Evolutionary conservation across 2,888 invertebrate genomes (phyloP).

Genomic region (Campaea margaritaria): DNA sequence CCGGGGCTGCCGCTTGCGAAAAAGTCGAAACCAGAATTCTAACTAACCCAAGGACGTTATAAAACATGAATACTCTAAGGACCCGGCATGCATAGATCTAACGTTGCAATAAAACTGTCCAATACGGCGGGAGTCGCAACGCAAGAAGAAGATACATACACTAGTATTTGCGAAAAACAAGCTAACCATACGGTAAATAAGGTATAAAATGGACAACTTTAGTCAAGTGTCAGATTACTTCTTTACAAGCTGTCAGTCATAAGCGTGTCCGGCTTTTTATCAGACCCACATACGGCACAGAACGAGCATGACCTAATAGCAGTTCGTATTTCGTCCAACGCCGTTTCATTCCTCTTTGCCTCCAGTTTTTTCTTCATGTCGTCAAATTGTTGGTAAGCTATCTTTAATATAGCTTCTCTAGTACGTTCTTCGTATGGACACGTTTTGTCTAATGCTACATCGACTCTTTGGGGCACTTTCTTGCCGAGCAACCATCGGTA

Average conservation of each 20-base stretch:
- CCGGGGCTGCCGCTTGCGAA: no score
- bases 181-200: no score
- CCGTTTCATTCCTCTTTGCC: neutral
- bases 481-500: slow-evolving; percentile 9
- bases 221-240: no score
- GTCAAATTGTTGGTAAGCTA: slow-evolving; percentile 1
- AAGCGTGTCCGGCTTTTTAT: neutral
- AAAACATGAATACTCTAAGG: no score
- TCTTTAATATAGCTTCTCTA: neutral
- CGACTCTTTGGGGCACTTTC: slow-evolving; percentile 5
- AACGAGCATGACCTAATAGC: neutral
- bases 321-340: neutral
- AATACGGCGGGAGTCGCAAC: no score
- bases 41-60: no score
- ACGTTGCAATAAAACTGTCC: no score
- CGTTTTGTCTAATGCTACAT: neutral
- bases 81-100: no score
- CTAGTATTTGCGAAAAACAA: no score
- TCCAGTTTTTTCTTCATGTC: neutral
- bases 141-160: no score
- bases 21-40: no score
- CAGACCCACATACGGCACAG: slow-evolving; percentile 1
- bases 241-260: neutral
- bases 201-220: no score
- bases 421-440: neutral